A percentile compares a stretch with the other conserved stretches of the same genome.
Evolutionary conservation across 2,797 vertebrate genomes (phyloP).

Genomic region (Aeoliscus strigatus): DNA sequence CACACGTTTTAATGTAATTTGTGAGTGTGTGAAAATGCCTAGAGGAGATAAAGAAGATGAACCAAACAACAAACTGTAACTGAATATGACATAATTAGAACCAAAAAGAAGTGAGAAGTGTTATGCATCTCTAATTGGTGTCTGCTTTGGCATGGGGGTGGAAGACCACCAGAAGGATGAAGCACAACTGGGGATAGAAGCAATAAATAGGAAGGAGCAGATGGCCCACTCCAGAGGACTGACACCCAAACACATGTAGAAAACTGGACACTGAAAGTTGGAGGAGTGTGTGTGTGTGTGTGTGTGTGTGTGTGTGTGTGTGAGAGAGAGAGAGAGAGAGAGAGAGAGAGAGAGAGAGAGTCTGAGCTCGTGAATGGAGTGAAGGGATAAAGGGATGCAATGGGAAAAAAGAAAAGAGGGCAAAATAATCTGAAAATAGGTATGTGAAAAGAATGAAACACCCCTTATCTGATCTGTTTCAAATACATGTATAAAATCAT

Average conservation of each 20-base stretch:
- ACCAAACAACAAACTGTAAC: slow-evolving; percentile 53
- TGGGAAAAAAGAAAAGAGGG: no score
- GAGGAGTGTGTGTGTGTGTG: slow-evolving; percentile 17
- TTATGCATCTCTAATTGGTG: slow-evolving; percentile 76
- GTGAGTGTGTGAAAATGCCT: slow-evolving; percentile 33
- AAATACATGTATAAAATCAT: no score
- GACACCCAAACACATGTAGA: slow-evolving; percentile 56
- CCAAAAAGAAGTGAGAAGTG: slow-evolving; percentile 64
- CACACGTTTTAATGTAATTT: slow-evolving; percentile 16
- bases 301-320: slow-evolving; percentile 9
- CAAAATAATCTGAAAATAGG: no score
- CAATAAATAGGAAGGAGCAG: slow-evolving; percentile 76
- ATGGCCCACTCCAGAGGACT: slow-evolving; percentile 74
- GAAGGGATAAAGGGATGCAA: no score
- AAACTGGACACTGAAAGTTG: slow-evolving; percentile 66
- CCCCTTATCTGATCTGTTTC: no score
- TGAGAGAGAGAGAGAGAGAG: background rate
- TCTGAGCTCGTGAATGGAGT: no score
- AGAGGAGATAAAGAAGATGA: slow-evolving; percentile 30
- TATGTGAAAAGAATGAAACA: no score
- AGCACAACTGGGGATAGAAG: slow-evolving; percentile 74
- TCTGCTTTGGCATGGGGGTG: slow-evolving; percentile 72
- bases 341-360: no score
- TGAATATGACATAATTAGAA: slow-evolving; percentile 67
- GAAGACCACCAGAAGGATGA: slow-evolving; percentile 75